These are phyloP conservation scores for Dinocampus coccinellae DNA, from an alignment of 2,888 invertebrate genomes.

Conservation along the genomic window DNA sequence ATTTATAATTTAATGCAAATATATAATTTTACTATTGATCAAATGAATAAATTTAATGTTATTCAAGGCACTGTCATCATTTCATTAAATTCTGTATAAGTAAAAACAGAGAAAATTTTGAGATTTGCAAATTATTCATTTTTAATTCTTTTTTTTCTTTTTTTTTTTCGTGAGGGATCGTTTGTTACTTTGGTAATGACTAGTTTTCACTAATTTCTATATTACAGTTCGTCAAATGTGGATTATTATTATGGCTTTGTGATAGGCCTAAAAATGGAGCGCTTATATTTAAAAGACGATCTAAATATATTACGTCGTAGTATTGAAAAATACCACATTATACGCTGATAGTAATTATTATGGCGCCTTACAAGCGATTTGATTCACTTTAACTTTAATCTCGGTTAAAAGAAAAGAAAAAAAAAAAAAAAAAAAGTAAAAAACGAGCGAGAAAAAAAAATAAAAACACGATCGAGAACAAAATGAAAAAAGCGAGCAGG, in stretches of 20 bases:
- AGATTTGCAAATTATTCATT: neutral
- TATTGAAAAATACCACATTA: neutral
- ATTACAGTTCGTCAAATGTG: constrained; percentile 43
- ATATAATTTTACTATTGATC: constrained; percentile 35
- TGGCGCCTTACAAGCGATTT: neutral
- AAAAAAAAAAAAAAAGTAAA: neutral
- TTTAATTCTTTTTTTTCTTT: neutral
- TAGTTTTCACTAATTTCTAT: constrained; percentile 64
- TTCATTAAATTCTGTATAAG: constrained; percentile 20
- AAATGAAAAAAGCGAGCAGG: neutral
- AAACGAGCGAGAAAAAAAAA: neutral
- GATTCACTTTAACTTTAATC: neutral
- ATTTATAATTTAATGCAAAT: too few relatives aligned
- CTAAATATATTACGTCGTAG: neutral
- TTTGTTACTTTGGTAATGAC: constrained; percentile 69
- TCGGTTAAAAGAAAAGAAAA: neutral
- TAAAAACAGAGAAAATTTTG: neutral
- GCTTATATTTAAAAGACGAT: neutral
- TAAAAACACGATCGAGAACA: neutral
- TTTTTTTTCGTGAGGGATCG: constrained; percentile 26
- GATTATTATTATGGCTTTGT: constrained; percentile 44
- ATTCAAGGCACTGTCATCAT: constrained; percentile 35
- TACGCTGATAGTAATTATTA: constrained; percentile 9
- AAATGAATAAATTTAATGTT: constrained; percentile 20
- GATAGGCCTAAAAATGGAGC: constrained; percentile 34